phyloP scores from a whole-genome alignment of 2,797 vertebrate species.

The Etheostoma nigrum region DNA sequence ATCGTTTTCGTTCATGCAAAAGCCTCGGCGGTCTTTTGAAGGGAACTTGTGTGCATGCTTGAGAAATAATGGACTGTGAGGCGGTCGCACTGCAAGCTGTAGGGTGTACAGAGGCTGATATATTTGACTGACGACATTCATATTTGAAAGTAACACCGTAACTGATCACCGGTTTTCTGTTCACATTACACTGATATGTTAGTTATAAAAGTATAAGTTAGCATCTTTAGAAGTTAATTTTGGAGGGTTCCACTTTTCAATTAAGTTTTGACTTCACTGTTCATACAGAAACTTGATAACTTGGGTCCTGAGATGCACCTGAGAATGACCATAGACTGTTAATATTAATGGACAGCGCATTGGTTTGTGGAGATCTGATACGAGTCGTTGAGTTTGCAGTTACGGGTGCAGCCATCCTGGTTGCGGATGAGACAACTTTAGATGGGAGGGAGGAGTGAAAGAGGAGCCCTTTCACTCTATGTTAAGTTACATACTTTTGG shows the following conservation, averaged over 20 bases:
- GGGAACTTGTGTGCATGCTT: conserved; percentile 20
- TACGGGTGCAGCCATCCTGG: too few species aligned
- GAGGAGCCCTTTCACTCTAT: too few species aligned
- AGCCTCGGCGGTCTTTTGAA: conserved; percentile 57
- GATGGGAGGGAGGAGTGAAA: too few species aligned
- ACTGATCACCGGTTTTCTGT: not conserved
- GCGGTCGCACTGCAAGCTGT: not conserved
- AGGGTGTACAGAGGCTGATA: not conserved
- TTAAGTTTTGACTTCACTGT: not conserved
- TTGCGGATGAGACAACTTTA: too few species aligned
- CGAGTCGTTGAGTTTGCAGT: too few species aligned
- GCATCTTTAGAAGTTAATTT: not conserved
- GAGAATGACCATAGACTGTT: too few species aligned
- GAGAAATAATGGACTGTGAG: not conserved
- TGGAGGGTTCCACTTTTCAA: too few species aligned
- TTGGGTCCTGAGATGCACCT: too few species aligned
- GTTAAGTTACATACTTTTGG: too few species aligned
- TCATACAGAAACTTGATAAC: too few species aligned
- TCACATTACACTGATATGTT: not conserved
- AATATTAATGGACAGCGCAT: too few species aligned
- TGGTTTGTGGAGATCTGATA: too few species aligned
- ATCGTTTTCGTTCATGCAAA: conserved; percentile 59
- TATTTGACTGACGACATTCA: not conserved
- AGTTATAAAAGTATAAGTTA: not conserved
- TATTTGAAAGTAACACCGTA: not conserved